Conservation (phyloP, 2,113 vertebrate genomes). For the Sinocyclocheilus rhinocerous region DNA sequence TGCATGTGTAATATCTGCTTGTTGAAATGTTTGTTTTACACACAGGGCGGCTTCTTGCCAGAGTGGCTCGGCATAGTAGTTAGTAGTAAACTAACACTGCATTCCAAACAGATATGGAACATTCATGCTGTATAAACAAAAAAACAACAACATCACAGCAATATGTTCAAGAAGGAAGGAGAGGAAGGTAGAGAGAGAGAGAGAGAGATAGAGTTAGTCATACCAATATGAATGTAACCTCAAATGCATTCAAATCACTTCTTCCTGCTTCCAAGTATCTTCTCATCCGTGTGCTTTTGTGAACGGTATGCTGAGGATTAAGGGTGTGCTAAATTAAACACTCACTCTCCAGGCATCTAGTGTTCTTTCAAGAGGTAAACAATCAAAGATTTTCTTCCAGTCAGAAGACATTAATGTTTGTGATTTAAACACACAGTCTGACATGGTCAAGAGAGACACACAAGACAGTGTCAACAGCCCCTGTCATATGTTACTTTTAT, state of each 20-base stretch:
- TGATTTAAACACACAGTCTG: background rate
- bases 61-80: conserved; percentile 7
- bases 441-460: background rate
- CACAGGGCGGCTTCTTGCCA: conserved; percentile 44
- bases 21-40: conserved; percentile 53
- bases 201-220: background rate
- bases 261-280: background rate
- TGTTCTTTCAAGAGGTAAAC: background rate
- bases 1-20: conserved; percentile 45
- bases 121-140: conserved; percentile 30
- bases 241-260: background rate
- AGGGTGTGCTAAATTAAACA: conserved; percentile 16
- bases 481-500: conserved; percentile 11
- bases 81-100: conserved; percentile 34
- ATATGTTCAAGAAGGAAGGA: background rate
- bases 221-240: background rate
- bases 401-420: conserved; percentile 21
- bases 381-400: background rate
- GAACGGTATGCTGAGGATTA: background rate
- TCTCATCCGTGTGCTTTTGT: background rate
- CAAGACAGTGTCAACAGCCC: background rate
- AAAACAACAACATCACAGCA: background rate
- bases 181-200: background rate
- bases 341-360: background rate
- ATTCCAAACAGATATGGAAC: conserved; percentile 39